A percentile compares a stretch with the other conserved stretches of the same genome.
Conservation (phyloP, 2,113 vertebrate genomes). For the Falco punctatus region DNA sequence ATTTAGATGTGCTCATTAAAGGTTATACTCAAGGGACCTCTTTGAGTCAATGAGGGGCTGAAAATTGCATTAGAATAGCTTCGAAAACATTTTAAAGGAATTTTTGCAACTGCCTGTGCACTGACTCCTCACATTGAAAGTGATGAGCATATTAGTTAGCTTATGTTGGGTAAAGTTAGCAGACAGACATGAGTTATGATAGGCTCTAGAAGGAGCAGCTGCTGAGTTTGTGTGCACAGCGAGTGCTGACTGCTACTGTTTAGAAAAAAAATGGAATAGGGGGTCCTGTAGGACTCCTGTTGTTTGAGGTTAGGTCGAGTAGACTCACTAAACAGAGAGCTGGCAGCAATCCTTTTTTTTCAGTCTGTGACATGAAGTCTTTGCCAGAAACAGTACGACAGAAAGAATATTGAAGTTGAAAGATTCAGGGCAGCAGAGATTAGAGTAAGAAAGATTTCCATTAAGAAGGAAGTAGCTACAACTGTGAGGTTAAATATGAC, state of each 20-base stretch:
- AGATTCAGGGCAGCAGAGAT: constrained; percentile 39
- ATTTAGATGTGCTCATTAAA: constrained; percentile 31
- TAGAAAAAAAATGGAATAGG: not conserved
- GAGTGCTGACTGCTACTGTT: not conserved
- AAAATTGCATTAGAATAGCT: not conserved
- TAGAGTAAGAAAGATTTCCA: constrained; percentile 36
- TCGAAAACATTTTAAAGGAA: not conserved
- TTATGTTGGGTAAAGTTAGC: not conserved
- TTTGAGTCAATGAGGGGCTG: not conserved
- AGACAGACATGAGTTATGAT: constrained; percentile 25
- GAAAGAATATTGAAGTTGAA: constrained; percentile 53
- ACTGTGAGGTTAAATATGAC: constrained; percentile 23
- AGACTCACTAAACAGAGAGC: not conserved
- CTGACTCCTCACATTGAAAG: not conserved
- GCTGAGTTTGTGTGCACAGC: not conserved
- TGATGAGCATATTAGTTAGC: not conserved
- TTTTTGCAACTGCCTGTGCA: not conserved
- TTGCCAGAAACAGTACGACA: constrained; percentile 6
- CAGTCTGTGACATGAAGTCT: not conserved
- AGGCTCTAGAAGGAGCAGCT: constrained; percentile 21
- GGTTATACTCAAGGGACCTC: not conserved
- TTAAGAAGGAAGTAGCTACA: constrained; percentile 21
- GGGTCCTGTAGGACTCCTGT: not conserved
- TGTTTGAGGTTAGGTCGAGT: not conserved
- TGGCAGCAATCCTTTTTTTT: not conserved